Base-by-base conservation (phyloP, 2,797 vertebrate species). In the Enteromius radiatus region DNA sequence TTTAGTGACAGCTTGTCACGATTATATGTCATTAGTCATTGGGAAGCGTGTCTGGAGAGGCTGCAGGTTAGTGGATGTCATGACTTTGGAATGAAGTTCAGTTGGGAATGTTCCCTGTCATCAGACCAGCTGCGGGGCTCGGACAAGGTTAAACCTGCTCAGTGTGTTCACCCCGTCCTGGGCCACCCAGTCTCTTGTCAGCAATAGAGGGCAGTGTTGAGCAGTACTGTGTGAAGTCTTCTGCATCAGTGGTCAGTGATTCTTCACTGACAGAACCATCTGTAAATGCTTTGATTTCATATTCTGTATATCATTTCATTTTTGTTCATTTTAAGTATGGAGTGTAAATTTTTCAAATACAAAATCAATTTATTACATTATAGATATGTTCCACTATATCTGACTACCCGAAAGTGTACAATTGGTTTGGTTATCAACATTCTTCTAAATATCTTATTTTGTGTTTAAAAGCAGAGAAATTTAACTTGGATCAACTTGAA, bases 11-110 rank as follows among this genome's bases (percentile, higher is more conserved):
- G 81, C 74, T 78, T 78, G 33, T 43, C 68, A 26, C 67, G 45
- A 81, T 80, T 82, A 70, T 28, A 11, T 68, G 28, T 54, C 21
- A 84, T 86, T 80, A 84, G 84, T 86, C 84, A 85, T 80, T 54
- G 74, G 28, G 79, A 87, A 75, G 81, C 45, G 80, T 75, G 64
- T 84, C 56, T 41, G 78, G 41, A 83, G 75, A 59, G 14, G 36
- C 78, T 14, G 81, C 86, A 88, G 87, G 88, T 89, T 84, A 33
- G 73, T 85, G 85, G 82, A 59, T 68, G 78, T 88, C 78, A 89
- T 26, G 49, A 69, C 68, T 86, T 33, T 43, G 85, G 83, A 88
- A 89, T 85, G 86, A 67, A 74, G 81, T 76, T 41, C 14, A 43
- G 61, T 73, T 68, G 23, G 36, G 28, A 70, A 63, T 70, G 65